A percentile compares a stretch with the other conserved stretches of the same genome.
phyloP scores from a whole-genome alignment of 2,888 invertebrate species.

The Morpho achilles region DNA sequence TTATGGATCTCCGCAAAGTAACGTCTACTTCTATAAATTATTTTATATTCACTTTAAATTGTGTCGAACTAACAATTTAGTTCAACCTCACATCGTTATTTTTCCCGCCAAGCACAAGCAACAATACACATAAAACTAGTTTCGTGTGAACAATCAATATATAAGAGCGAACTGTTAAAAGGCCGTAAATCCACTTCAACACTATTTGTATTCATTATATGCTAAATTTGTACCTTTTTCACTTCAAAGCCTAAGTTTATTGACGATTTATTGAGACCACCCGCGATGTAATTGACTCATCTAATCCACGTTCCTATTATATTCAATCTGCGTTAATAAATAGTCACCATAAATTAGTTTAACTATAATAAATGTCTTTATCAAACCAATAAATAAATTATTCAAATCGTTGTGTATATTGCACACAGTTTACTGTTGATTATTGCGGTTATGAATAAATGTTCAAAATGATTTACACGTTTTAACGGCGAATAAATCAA shows the following conservation, averaged over 20 bases:
- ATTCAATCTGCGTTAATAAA: slow-evolving; percentile 30
- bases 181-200: slow-evolving; percentile 17
- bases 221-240: slow-evolving; percentile 29
- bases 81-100: no score
- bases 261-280: slow-evolving; percentile 33
- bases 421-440: slow-evolving; percentile 28
- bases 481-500: slow-evolving; percentile 38
- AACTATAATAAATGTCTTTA: slow-evolving; percentile 49
- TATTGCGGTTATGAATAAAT: slow-evolving; percentile 20
- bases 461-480: slow-evolving; percentile 8
- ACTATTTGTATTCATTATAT: slow-evolving; percentile 23
- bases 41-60: no score
- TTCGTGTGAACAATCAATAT: slow-evolving; percentile 1
- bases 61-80: no score
- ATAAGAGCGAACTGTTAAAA: slow-evolving; percentile 13
- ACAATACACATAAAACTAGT: neutral
- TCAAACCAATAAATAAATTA: slow-evolving; percentile 52
- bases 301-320: slow-evolving; percentile 31
- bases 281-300: slow-evolving; percentile 30
- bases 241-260: slow-evolving; percentile 27
- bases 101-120: no score
- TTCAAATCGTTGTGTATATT: slow-evolving; percentile 51
- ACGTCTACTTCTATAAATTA: no score
- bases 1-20: no score
- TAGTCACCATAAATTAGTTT: slow-evolving; percentile 42